Percentiles rank a stretch among this genome's conserved stretches.
These are phyloP conservation scores for Carpatolechia fugitivella DNA, from an alignment of 2,888 invertebrate species.

Conservation along the genomic window DNA sequence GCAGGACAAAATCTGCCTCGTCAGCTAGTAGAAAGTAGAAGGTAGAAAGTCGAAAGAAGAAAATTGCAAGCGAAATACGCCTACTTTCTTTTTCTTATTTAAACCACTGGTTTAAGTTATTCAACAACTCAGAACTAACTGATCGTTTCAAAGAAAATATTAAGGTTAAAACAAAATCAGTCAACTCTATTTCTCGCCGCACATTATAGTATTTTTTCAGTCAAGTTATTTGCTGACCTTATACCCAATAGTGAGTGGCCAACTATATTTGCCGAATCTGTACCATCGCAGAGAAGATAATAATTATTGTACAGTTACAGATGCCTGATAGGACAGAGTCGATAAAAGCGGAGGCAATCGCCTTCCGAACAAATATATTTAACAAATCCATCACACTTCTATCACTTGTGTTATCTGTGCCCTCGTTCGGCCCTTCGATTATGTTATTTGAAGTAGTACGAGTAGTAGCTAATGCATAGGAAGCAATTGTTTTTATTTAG, in stretches of 20 bases:
- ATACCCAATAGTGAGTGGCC: slow-evolving; percentile 47
- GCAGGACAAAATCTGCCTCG: no score
- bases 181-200: no score
- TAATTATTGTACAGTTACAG: slow-evolving; percentile 74
- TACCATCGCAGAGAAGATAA: slow-evolving; percentile 72
- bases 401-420: slow-evolving; percentile 9
- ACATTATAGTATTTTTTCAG: no score
- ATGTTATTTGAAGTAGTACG: neutral
- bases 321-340: slow-evolving; percentile 48
- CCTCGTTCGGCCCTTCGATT: slow-evolving; percentile 11
- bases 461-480: neutral
- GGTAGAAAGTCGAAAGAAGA: no score
- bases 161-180: no score
- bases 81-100: no score
- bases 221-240: slow-evolving; percentile 37
- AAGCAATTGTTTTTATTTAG: neutral
- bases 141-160: no score
- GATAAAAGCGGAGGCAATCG: slow-evolving; percentile 1
- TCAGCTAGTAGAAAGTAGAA: no score
- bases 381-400: slow-evolving; percentile 25
- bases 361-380: slow-evolving; percentile 26
- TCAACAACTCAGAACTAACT: no score
- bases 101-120: no score
- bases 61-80: no score
- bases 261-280: slow-evolving; percentile 75